phyloP scores from a whole-genome alignment of 2,797 vertebrate species.

The Lithobates pipiens region DNA sequence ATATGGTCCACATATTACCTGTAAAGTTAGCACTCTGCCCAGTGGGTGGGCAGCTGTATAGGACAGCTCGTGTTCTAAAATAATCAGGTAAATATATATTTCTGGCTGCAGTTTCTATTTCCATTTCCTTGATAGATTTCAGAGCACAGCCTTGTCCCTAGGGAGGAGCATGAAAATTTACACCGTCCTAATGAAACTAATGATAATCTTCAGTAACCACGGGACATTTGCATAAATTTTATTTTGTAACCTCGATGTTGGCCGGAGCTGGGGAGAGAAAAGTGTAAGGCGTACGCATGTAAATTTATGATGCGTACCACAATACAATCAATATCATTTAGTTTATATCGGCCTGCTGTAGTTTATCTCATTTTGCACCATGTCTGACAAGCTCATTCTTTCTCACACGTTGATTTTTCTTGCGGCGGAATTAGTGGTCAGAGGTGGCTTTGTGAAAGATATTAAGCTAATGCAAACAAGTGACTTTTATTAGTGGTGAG shows the following conservation, averaged over 20 bases:
- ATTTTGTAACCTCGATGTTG: slow-evolving; percentile 43
- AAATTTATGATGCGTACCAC: slow-evolving; percentile 42
- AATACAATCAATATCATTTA: slow-evolving; percentile 41
- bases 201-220: slow-evolving; percentile 36
- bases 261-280: slow-evolving; percentile 39
- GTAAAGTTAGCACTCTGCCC: no score
- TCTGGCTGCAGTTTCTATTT: no score
- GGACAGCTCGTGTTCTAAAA: no score
- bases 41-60: no score
- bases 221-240: slow-evolving; percentile 53
- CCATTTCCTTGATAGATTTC: no score
- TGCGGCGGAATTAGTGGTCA: no score
- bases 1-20: no score
- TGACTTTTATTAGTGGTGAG: no score
- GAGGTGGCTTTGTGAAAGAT: no score
- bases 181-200: slow-evolving; percentile 41
- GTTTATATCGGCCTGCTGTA: neutral
- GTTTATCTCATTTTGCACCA: slow-evolving; percentile 27
- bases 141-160: neutral
- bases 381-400: slow-evolving; percentile 38
- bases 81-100: no score
- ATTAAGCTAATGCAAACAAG: no score
- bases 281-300: neutral
- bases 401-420: slow-evolving; percentile 1
- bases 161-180: slow-evolving; percentile 28